Conservation (phyloP, 2,113 vertebrate species). For the Stomatorhinus ivindoensis region DNA sequence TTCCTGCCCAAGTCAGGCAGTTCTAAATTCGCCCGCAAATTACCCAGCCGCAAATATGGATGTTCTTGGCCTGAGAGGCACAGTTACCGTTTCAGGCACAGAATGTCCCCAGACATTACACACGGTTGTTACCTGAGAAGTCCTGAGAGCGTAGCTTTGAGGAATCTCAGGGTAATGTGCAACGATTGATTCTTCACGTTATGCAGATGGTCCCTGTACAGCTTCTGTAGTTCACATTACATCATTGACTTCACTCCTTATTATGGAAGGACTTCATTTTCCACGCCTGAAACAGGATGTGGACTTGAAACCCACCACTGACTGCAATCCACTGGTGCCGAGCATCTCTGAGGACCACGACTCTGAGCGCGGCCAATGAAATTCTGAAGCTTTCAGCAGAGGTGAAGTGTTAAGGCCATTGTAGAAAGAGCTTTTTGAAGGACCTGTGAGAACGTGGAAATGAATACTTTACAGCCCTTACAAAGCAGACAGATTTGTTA, state of each 20-base stretch:
- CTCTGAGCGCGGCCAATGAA: conserved; percentile 23
- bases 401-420: conserved; percentile 32
- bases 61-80: conserved; percentile 13
- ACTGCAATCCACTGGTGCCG: conserved; percentile 28
- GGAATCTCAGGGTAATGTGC: conserved; percentile 2
- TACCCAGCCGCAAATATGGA: conserved; percentile 12
- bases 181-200: conserved; percentile 31
- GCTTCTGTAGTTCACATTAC: conserved; percentile 45
- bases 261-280: conserved; percentile 43
- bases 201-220: conserved; percentile 33
- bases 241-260: conserved; percentile 44
- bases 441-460: conserved; percentile 33
- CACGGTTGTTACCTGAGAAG: conserved; percentile 43
- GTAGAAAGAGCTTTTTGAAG: conserved; percentile 38
- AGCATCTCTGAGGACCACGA: conserved; percentile 35
- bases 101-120: neutral
- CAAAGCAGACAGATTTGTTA: conserved; percentile 53
- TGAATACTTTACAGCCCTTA: conserved; percentile 39
- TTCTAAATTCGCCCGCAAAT: conserved; percentile 17
- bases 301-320: conserved; percentile 46
- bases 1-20: conserved; percentile 5
- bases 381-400: conserved; percentile 3
- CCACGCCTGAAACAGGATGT: conserved; percentile 43
- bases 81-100: neutral
- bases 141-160: conserved; percentile 24